These are phyloP conservation scores for Plestiodon gilberti DNA, from an alignment of 2,113 vertebrate species.

Conservation along the genomic window DNA sequence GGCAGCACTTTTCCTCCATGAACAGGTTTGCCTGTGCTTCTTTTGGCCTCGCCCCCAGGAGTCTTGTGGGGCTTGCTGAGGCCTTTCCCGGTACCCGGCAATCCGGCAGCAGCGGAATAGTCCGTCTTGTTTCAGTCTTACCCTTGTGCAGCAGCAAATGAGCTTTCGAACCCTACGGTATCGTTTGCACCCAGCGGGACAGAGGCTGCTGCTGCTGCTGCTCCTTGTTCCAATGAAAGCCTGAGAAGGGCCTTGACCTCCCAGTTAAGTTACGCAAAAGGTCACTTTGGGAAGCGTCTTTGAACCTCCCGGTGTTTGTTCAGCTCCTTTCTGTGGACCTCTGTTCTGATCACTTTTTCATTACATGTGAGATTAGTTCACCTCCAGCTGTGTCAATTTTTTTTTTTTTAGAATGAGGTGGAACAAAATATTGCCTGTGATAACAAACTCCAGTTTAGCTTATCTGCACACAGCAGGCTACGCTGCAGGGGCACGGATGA, in stretches of 20 bases:
- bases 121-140: neutral
- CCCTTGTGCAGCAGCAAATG: neutral
- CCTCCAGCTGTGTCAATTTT: conserved; percentile 62
- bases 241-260: conserved; percentile 5
- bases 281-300: conserved; percentile 47
- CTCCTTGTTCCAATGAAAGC: conserved; percentile 27
- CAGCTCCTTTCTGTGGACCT: conserved; percentile 41
- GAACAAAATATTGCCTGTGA: conserved; percentile 62
- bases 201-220: neutral
- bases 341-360: conserved; percentile 58
- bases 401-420: conserved; percentile 64
- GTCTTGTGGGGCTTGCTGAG: neutral
- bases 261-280: conserved; percentile 34
- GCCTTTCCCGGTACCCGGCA: neutral
- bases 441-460: conserved; percentile 55
- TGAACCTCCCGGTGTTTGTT: conserved; percentile 48
- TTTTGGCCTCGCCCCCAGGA: neutral
- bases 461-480: conserved; percentile 69
- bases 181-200: too few relatives aligned
- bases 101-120: too few relatives aligned
- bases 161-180: neutral
- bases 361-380: conserved; percentile 77
- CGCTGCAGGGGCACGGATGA: conserved; percentile 55
- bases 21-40: neutral
- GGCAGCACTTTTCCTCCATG: too few relatives aligned